Percentiles rank a stretch among this genome's conserved stretches.
These are phyloP conservation scores for Dasypolia templi DNA, from an alignment of 2,888 invertebrate species.

Conservation along the genomic window DNA sequence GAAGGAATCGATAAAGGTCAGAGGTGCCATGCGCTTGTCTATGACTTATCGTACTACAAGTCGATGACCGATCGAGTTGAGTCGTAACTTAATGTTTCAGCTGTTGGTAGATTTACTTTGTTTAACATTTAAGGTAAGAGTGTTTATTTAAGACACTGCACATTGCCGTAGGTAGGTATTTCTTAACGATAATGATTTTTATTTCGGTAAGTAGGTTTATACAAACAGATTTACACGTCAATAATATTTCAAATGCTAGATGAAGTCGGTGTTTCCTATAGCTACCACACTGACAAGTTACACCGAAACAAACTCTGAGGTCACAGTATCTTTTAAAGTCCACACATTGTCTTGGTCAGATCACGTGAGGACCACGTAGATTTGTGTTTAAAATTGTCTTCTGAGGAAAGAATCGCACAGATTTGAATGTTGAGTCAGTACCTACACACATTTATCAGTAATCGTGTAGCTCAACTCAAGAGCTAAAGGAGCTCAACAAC, in stretches of 20 bases:
- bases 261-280: neutral
- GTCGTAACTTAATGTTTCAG: constrained; percentile 13
- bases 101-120: constrained; percentile 8
- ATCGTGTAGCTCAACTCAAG: neutral
- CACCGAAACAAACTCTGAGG: neutral
- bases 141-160: neutral
- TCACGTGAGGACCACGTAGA: neutral
- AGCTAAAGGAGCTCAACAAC: neutral
- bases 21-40: constrained; percentile 30
- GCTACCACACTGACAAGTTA: neutral
- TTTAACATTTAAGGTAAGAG: constrained; percentile 14
- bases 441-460: neutral
- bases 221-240: neutral
- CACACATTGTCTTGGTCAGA: neutral
- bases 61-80: constrained; percentile 39
- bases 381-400: neutral
- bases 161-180: neutral
- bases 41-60: constrained; percentile 29
- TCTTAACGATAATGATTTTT: too few species aligned
- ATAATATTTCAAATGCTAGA: neutral
- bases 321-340: neutral
- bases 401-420: neutral
- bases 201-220: neutral
- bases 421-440: neutral
- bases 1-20: constrained; percentile 53